Evolutionary conservation across 1,140 invertebrate species (phyloP).

Genomic region (Ceratina japonica): DNA sequence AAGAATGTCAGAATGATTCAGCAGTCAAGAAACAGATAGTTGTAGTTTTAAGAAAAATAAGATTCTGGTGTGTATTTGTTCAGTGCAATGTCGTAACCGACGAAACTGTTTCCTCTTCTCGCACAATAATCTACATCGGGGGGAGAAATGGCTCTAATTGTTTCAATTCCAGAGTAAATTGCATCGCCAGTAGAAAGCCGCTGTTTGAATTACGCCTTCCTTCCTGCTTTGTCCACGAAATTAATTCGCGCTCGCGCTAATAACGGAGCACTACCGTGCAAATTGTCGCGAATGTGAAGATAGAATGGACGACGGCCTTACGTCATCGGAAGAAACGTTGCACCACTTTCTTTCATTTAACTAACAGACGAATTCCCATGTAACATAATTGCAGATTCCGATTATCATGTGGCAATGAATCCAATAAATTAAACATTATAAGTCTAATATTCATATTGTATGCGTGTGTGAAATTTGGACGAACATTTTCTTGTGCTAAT

Average conservation of each 20-base stretch:
- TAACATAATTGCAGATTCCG: not conserved
- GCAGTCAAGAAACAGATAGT: not conserved
- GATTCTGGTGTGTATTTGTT: conserved; percentile 28
- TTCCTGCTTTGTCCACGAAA: conserved; percentile 64
- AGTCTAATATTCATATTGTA: too few relatives aligned
- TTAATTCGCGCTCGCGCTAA: conserved; percentile 67
- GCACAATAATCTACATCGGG: conserved; percentile 54
- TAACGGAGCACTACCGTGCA: conserved; percentile 50
- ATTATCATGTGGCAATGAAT: too few relatives aligned
- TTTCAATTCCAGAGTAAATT: conserved; percentile 70
- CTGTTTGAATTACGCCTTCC: conserved; percentile 66
- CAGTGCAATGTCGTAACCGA: conserved; percentile 46
- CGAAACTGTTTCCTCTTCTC: conserved; percentile 50
- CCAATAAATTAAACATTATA: too few relatives aligned
- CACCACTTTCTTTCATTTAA: too few relatives aligned
- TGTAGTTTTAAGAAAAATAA: not conserved
- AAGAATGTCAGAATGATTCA: too few relatives aligned
- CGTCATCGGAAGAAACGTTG: conserved; percentile 15
- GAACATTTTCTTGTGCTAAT: not conserved
- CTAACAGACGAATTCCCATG: too few relatives aligned
- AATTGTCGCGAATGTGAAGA: conserved; percentile 48
- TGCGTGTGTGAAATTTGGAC: too few relatives aligned
- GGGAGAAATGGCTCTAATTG: conserved; percentile 60
- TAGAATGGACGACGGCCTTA: not conserved
- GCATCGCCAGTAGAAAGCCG: conserved; percentile 59